These are phyloP conservation scores for Noctilio leporinus DNA, from an alignment of 2,113 vertebrate species.

Conservation along the genomic window DNA sequence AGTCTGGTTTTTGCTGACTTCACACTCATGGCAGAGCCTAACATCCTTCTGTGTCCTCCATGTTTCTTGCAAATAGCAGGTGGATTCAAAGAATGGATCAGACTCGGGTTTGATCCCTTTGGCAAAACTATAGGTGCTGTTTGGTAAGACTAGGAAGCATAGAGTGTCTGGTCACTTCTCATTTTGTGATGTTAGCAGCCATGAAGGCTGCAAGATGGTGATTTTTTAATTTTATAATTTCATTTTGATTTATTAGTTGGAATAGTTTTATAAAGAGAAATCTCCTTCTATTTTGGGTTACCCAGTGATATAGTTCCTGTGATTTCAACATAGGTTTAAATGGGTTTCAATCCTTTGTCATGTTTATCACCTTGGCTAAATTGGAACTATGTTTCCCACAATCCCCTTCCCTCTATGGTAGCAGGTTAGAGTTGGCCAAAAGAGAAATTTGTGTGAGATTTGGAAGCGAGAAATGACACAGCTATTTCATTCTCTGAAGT, in stretches of 20 bases:
- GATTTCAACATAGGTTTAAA: neutral
- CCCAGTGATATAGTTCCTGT: neutral
- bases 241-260: neutral
- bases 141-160: neutral
- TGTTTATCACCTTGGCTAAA: neutral
- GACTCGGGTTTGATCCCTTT: neutral
- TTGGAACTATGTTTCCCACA: neutral
- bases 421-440: neutral
- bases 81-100: neutral
- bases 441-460: neutral
- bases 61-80: neutral
- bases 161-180: neutral
- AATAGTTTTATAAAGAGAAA: neutral
- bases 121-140: neutral
- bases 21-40: neutral
- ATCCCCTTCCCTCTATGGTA: neutral
- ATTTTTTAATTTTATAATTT: neutral
- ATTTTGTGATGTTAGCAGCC: neutral
- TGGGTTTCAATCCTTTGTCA: neutral
- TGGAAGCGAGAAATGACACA: neutral
- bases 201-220: neutral
- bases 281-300: neutral
- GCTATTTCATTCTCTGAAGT: neutral
- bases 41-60: neutral
- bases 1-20: neutral